A percentile compares a stretch with the other conserved stretches of the same genome.
Evolutionary conservation across 2,113 vertebrate species (phyloP).

Genomic region (Columba livia): DNA sequence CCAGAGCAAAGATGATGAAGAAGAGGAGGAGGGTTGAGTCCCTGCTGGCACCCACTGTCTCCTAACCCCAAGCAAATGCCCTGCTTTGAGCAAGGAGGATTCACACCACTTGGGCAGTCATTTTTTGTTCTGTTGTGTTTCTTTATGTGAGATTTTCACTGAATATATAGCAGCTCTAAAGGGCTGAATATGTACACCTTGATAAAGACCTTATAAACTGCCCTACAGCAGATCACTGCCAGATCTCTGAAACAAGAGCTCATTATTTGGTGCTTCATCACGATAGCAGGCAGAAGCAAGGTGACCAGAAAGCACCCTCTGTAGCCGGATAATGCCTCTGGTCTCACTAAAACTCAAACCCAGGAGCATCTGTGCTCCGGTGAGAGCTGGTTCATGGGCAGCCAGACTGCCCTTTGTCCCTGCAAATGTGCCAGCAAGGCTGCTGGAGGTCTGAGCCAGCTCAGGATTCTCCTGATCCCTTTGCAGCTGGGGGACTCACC

Average conservation of each 20-base stretch:
- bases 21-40: neutral
- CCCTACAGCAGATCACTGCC: neutral
- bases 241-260: neutral
- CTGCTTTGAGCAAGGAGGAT: neutral
- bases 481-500: neutral
- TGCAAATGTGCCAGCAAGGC: neutral
- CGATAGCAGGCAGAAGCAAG: neutral
- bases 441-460: neutral
- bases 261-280: neutral
- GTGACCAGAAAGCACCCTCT: neutral
- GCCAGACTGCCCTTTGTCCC: neutral
- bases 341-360: rapidly evolving
- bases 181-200: neutral
- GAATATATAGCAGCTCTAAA: neutral
- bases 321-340: neutral
- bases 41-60: neutral
- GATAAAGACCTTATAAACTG: neutral
- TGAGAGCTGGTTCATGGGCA: neutral
- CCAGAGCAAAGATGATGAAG: neutral
- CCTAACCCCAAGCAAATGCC: neutral
- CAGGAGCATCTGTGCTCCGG: neutral
- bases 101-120: neutral
- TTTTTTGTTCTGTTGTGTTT: neutral
- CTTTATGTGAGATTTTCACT: neutral
- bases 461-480: neutral